Conservation (phyloP, 2,888 invertebrate genomes). For the Rhyacophila evoluta region DNA sequence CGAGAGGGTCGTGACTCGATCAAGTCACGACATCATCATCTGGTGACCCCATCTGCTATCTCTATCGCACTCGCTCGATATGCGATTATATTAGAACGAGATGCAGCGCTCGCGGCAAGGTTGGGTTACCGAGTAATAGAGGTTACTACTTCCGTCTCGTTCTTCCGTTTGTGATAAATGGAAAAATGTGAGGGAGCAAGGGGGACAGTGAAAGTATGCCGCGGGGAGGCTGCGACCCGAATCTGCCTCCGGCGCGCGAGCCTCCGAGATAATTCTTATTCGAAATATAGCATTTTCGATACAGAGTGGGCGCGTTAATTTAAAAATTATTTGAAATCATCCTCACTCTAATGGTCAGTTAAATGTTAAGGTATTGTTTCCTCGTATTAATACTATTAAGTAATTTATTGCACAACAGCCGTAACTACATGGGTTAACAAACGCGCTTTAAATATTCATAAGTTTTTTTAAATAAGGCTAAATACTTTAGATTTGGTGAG, state of each 20-base stretch:
- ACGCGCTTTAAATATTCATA: no score
- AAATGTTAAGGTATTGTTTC: no score
- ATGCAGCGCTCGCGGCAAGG: conserved; percentile 50
- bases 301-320: background rate
- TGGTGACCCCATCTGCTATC: conserved; percentile 25
- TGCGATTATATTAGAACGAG: conserved; percentile 34
- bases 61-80: conserved; percentile 25
- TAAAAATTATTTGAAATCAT: no score
- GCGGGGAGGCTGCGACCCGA: conserved; percentile 22
- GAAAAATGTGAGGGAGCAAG: conserved; percentile 13
- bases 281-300: background rate
- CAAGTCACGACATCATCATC: conserved; percentile 47
- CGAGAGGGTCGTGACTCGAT: conserved; percentile 53
- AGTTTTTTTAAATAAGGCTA: no score
- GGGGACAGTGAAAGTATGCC: conserved; percentile 19
- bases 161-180: conserved; percentile 17
- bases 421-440: no score
- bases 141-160: conserved; percentile 22
- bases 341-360: no score
- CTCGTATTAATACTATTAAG: no score
- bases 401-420: no score
- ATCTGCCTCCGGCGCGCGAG: conserved; percentile 21
- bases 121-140: conserved; percentile 49
- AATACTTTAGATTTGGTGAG: no score
- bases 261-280: background rate